Evolutionary conservation across 2,113 vertebrate species (phyloP).

Genomic region (Mixornis gularis): DNA sequence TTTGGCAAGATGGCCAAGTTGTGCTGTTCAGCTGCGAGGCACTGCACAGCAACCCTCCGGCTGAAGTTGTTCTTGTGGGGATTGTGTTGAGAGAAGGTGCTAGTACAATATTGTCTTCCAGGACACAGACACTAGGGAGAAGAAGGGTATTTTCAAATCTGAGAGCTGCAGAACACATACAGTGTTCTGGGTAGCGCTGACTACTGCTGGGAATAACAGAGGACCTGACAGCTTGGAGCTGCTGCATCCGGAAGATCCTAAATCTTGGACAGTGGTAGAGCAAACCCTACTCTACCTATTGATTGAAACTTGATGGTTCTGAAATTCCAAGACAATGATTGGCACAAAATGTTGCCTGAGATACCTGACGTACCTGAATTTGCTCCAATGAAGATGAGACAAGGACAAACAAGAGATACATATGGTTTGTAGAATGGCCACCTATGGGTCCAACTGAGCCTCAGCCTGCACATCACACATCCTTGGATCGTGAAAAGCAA

Average conservation of each 20-base stretch:
- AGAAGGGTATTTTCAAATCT: neutral
- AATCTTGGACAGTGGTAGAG: neutral
- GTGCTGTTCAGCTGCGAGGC: neutral
- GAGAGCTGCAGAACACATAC: neutral
- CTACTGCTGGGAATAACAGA: neutral
- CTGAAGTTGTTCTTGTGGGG: neutral
- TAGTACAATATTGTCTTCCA: neutral
- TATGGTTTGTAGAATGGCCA: neutral
- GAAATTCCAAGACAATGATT: neutral
- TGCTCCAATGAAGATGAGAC: neutral
- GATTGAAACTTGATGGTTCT: neutral
- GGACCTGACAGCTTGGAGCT: neutral
- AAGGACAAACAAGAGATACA: neutral
- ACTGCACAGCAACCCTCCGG: neutral
- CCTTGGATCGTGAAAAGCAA: neutral
- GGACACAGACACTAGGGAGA: neutral
- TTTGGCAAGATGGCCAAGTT: neutral
- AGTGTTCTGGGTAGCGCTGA: neutral
- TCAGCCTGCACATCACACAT: neutral
- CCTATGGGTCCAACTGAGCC: neutral
- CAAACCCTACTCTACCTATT: neutral
- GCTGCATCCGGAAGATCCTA: neutral
- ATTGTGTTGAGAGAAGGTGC: neutral
- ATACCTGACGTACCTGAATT: neutral
- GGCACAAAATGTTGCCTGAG: neutral